phyloP scores from a whole-genome alignment of 2,888 invertebrate genomes.

The Lasius platythorax region DNA sequence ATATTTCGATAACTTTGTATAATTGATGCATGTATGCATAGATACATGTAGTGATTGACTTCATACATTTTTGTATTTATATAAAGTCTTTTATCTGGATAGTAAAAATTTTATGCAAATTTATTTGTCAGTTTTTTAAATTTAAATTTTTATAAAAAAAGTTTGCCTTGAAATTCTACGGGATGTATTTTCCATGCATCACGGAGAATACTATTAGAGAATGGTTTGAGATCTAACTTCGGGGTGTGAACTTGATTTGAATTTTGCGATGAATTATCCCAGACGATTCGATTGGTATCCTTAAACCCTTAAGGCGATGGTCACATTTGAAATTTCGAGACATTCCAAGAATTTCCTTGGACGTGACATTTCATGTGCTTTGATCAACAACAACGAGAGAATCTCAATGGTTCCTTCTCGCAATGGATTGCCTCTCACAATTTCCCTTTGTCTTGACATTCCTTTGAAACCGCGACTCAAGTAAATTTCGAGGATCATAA shows the following conservation, averaged over 20 bases:
- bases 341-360: conserved; percentile 7
- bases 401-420: conserved; percentile 51
- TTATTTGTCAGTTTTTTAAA: conserved; percentile 4
- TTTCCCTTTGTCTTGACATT: conserved; percentile 28
- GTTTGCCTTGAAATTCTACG: not conserved
- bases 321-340: conserved; percentile 47
- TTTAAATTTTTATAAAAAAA: not conserved
- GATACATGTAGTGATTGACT: not conserved
- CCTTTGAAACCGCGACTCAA: conserved; percentile 31
- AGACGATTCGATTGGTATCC: not conserved
- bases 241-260: conserved; percentile 5
- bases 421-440: conserved; percentile 23
- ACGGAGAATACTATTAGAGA: not conserved
- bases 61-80: not conserved
- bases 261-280: conserved; percentile 29
- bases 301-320: conserved; percentile 35
- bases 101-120: not conserved
- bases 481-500: conserved; percentile 18
- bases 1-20: not conserved
- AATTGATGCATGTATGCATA: not conserved
- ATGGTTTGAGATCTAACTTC: not conserved
- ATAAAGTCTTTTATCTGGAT: not conserved
- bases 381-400: conserved; percentile 58
- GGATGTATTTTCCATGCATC: not conserved
- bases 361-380: conserved; percentile 50